phyloP scores from a whole-genome alignment of 1,140 invertebrate species.

The Papilio dardanus region DNA sequence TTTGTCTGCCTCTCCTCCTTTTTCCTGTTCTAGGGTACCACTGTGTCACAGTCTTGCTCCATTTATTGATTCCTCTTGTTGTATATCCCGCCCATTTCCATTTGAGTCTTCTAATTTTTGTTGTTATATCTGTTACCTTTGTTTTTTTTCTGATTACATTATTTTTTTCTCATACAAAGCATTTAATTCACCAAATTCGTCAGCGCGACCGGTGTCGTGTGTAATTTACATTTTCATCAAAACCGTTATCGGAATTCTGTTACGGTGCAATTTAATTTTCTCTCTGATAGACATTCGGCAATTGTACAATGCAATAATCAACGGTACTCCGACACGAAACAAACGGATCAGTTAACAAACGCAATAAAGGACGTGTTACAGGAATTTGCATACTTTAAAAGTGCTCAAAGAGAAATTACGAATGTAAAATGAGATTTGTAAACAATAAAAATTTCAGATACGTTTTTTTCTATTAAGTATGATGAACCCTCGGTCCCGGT shows the following conservation, averaged over 20 bases:
- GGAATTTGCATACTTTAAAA: neutral
- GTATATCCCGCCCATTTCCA: constrained; percentile 44
- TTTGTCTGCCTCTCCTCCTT: too few species aligned
- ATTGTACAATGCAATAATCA: neutral
- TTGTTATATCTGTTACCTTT: constrained; percentile 30
- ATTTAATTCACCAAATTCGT: neutral
- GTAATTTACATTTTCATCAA: constrained; percentile 24
- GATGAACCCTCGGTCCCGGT: too few species aligned
- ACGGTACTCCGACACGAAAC: neutral
- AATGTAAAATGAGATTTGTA: neutral
- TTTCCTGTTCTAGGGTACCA: constrained; percentile 47
- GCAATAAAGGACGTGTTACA: neutral
- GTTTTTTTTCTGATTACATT: constrained; percentile 38
- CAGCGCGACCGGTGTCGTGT: neutral
- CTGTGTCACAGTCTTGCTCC: constrained; percentile 45
- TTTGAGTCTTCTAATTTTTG: constrained; percentile 44
- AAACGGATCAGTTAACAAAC: neutral
- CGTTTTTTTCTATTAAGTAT: too few species aligned
- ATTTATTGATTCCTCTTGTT: constrained; percentile 46
- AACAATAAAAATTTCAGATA: too few species aligned
- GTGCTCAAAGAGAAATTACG: neutral
- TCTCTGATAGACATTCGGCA: constrained; percentile 16
- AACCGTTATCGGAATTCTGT: constrained; percentile 23
- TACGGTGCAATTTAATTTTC: constrained; percentile 5
- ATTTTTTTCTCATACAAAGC: neutral